Evolutionary conservation across 2,113 vertebrate species (phyloP), one percentile per base, ranked within the genome.

Genomic region (Sceloporus undulatus): DNA sequence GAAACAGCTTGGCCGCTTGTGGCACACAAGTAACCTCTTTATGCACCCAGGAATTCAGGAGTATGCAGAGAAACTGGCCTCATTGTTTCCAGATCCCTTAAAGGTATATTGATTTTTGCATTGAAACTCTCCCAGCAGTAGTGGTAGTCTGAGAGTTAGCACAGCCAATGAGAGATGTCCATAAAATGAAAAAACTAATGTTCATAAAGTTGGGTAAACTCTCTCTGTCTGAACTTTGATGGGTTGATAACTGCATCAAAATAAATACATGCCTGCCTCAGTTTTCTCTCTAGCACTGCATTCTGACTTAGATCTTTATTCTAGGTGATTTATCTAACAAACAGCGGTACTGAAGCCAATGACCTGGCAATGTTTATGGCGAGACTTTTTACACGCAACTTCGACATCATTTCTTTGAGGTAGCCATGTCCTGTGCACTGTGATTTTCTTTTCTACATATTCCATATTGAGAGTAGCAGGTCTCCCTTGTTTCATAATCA

Each of bases 311-410:
- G 0, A 66, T 23, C 48, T 73, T 29, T 5, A 71, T 87, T 82
- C 86, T 68, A 99, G 98, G 98, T 99, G 78, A 84, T 99, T 87
- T 99, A 98, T 93, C 91, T 99, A 82, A 97, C 97, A 73, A 99
- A 99, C 95, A 99, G 98, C 0, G 98, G 98, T 85, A 98, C 99
- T 1, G 98, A 99, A 92, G 98, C 98, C 86, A 99, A 99, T 34
- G 99, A 99, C 79, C 91, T 99, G 54, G 98, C 99, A 0, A 96
- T 99, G 97, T 70, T 98, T 85, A 98, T 99, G 98, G 98, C 99
- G 85, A 97, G 98, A 83, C 75, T 98, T 0, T 91, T 98, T 92
- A 98, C 98, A 0, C 93, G 94, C 21, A 98, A 97, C 92, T 97
- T 94, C 59, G 98, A 99, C 92, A 96, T 99, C 92, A 97, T 99